Evolutionary conservation across 2,113 vertebrate genomes (phyloP).

Genomic region (Nerophis ophidion): DNA sequence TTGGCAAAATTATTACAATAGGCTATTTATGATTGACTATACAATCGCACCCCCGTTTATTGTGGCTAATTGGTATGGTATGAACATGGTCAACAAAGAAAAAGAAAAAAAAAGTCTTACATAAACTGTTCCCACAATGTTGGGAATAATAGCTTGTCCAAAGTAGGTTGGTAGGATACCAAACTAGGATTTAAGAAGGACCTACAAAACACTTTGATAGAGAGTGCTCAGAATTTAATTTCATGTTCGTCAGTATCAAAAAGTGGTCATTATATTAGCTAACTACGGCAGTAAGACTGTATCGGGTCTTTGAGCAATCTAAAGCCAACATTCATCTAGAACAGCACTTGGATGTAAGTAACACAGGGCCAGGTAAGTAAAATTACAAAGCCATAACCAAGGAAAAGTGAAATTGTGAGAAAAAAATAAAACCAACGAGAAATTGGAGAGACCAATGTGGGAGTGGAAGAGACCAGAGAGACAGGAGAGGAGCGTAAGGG

Average conservation of each 20-base stretch:
- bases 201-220: constrained; percentile 8
- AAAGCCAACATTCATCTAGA: constrained; percentile 20
- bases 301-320: constrained; percentile 19
- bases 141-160: too few relatives aligned
- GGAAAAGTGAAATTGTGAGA: constrained; percentile 28
- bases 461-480: constrained; percentile 13
- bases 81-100: not conserved
- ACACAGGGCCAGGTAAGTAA: constrained; percentile 26
- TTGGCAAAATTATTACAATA: constrained; percentile 9
- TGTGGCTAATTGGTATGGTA: too few relatives aligned
- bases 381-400: constrained; percentile 27
- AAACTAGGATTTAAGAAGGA: too few relatives aligned
- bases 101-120: not conserved
- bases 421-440: constrained; percentile 5
- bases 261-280: not conserved
- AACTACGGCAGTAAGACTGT: constrained; percentile 18
- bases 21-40: not conserved
- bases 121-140: not conserved
- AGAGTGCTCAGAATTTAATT: constrained; percentile 15
- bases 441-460: constrained; percentile 6
- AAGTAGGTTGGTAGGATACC: too few relatives aligned
- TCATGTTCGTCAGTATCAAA: constrained; percentile 10
- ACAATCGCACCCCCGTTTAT: too few relatives aligned
- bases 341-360: constrained; percentile 19
- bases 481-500: constrained; percentile 40